phyloP scores from a whole-genome alignment of 2,797 vertebrate species.

The Phalloptychus januarius region DNA sequence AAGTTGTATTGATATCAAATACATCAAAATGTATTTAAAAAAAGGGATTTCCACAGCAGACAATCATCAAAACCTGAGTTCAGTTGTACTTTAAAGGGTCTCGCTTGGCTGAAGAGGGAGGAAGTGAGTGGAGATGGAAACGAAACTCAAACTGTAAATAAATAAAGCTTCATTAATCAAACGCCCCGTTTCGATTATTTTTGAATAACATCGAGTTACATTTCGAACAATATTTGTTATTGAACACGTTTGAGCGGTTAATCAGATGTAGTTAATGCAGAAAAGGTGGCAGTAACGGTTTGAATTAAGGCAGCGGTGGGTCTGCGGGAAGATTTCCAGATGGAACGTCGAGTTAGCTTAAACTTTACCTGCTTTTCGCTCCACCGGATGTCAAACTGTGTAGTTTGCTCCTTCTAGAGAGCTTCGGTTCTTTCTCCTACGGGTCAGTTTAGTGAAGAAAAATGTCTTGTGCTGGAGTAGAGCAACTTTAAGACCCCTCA shows the following conservation, averaged over 20 bases:
- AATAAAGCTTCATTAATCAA: neutral
- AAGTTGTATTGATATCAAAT: neutral
- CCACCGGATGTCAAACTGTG: neutral
- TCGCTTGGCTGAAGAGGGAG: neutral
- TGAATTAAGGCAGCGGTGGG: neutral
- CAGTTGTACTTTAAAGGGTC: neutral
- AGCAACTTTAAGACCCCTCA: slow-evolving; percentile 9
- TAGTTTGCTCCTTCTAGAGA: neutral
- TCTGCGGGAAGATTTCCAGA: neutral
- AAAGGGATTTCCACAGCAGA: neutral
- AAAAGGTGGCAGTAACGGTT: neutral
- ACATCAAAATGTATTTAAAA: neutral
- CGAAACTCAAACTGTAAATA: neutral
- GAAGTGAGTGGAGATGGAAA: neutral
- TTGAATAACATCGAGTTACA: neutral
- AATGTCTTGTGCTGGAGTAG: neutral
- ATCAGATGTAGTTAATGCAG: neutral
- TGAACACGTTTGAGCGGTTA: neutral
- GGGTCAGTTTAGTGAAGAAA: neutral
- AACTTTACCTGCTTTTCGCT: slow-evolving; percentile 13
- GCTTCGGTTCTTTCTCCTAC: neutral
- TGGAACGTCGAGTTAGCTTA: slow-evolving; percentile 4
- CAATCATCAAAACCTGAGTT: neutral
- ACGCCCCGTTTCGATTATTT: neutral
- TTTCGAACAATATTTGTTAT: neutral